A percentile compares a stretch with the other conserved stretches of the same genome.
Conservation (phyloP, 1,140 invertebrate species). For the Drosophila guanche region DNA sequence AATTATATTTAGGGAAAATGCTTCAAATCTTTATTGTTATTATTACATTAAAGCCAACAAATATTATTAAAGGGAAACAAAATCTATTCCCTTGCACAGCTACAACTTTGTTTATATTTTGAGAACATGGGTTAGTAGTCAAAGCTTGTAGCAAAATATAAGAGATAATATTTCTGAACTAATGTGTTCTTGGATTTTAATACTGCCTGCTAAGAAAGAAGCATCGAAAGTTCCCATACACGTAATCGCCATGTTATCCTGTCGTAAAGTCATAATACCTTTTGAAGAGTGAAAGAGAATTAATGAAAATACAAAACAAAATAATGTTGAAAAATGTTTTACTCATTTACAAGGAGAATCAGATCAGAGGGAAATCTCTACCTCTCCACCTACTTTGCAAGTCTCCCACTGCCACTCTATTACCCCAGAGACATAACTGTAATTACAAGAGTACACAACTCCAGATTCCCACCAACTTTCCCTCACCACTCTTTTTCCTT, state of each 20-base stretch:
- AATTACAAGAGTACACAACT: constrained; percentile 73
- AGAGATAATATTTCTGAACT: no score
- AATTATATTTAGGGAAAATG: constrained; percentile 3
- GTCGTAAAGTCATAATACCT: not conserved
- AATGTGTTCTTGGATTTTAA: no score
- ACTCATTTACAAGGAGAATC: constrained; percentile 40
- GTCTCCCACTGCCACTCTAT: constrained; percentile 31
- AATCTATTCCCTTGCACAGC: no score
- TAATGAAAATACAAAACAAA: constrained; percentile 9
- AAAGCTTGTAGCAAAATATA: no score
- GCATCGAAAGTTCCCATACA: no score
- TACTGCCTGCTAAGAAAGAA: no score
- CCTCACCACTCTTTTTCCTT: not conserved
- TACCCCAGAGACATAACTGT: constrained; percentile 80
- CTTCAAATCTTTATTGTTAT: constrained; percentile 42
- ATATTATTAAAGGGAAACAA: not conserved
- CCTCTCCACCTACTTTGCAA: not conserved
- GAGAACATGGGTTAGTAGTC: no score
- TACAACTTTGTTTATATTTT: not conserved
- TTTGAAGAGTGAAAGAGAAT: not conserved
- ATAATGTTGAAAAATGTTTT: constrained; percentile 57
- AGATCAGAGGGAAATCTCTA: constrained; percentile 10
- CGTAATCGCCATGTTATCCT: no score
- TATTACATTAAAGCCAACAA: constrained; percentile 62
- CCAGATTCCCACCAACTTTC: not conserved